Evolutionary conservation across 53 echinoderm and acorn worm genomes (phyloP), one percentile per base, ranked within the genome.

Genomic region (Patiria pectinifera): DNA sequence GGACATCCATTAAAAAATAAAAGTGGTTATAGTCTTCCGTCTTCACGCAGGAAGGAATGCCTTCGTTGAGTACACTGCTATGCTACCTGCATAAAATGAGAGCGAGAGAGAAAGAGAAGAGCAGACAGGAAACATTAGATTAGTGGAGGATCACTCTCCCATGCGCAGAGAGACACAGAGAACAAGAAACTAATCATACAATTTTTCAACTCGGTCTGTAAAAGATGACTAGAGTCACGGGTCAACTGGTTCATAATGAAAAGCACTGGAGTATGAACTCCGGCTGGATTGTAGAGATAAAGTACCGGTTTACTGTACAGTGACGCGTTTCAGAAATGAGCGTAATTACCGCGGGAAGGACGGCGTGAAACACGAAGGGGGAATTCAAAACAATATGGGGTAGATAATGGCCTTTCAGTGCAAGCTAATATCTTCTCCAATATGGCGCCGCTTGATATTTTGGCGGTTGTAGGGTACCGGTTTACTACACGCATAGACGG

Each of bases 1-100:
- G 78, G 75, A 76, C 74, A 76, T 87, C 87, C 75, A 87, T 87
- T 87, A 86, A 86, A 86, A 66, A 48, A 53, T 26, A 86, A 86
- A 86, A 78, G 24, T 60, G 88, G 77, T 25, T 60, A 43, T 58
- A n/a, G 62, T 61, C 78, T 62, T 59, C 88, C 78, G 35, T 59
- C n/a, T 59, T 25, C 44, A 78, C 48, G 46, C 76, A 66, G 71
- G 35, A 71, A 23, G 16, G 76, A 47, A 59, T 48, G 61, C 62
- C 61, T 18, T 59, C 45, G 61, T 61, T 14, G 22, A 48, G 48
- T 19, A 59, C 25, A 62, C n/a, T 23, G 35, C 76, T 63, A 78
- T 76, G 60, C n/a, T 22, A 21, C 35, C 88, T 88, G 88, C 62
- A 62, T 61, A 59, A 45, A 13, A 48, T 35, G 35, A 35, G 35